Evolutionary conservation across 2,113 vertebrate genomes (phyloP), one percentile per base, ranked within the genome.

Genomic region (Guaruba guarouba): DNA sequence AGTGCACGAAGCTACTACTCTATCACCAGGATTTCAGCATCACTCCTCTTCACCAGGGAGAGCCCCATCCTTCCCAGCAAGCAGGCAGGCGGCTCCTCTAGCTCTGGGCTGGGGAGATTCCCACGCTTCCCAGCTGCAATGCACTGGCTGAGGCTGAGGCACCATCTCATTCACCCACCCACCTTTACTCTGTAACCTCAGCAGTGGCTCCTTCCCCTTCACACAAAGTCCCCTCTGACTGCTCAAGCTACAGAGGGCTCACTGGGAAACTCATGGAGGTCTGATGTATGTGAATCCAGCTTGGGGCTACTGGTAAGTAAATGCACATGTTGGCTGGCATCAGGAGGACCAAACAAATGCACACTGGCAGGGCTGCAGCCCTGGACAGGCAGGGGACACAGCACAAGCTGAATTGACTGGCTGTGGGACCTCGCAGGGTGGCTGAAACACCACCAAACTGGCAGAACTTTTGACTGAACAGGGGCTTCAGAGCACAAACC

Each of bases 401-500:
- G 10, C 1, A 1, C 1, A 1, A 61, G 59, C 13, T 3, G 1
- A 23, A 35, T 5, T 2, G 0, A 23, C n/a, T 35, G 48, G 49
- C 63, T 39, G 31, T 1, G 2, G 54, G 24, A 4, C 0, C 59
- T n/a, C 2, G 0, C 20, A 2, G 7, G 3, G 17, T 0, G 0
- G 28, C 43, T 22, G 28, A 24, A 64, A 23, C 17, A 31, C 63
- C 1, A 3, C 48, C 31, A 44, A 44, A 35, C 54, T 16, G 12
- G 18, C 20, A n/a, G 18, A 41, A 2, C 37, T 68, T 62, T 4
- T 27, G 35, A 62, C 67, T 46, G 46, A 20, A 66, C 7, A n/a
- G 3, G 9, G 22, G 20, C 52, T 52, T 67, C 37, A n/a, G n/a
- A n/a, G 33, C 28, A 74, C 1, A 0, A 52, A 61, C 10, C n/a